A percentile compares a stretch with the other conserved stretches of the same genome.
These are phyloP conservation scores for Papilio xuthus DNA, from an alignment of 1,140 invertebrate species.

Conservation along the genomic window DNA sequence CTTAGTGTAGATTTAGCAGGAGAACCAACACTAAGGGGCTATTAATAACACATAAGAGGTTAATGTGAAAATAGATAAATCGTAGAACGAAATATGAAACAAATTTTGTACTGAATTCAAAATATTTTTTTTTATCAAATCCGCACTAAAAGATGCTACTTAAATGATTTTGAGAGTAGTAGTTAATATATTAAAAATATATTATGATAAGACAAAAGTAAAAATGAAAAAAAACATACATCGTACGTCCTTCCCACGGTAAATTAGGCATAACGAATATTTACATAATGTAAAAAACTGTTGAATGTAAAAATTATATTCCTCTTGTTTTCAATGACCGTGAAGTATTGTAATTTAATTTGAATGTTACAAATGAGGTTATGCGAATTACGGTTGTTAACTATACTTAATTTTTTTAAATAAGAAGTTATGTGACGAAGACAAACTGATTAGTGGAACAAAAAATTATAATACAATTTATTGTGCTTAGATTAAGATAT, in stretches of 20 bases:
- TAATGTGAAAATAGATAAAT: too few species aligned
- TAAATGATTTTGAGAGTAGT: too few species aligned
- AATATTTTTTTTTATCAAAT: too few species aligned
- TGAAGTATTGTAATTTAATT: neutral
- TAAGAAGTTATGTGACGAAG: neutral
- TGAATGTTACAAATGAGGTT: neutral
- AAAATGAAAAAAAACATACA: neutral
- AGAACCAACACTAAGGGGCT: too few species aligned
- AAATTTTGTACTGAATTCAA: too few species aligned
- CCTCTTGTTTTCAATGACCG: conserved; percentile 3
- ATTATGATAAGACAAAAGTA: neutral
- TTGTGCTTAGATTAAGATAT: neutral
- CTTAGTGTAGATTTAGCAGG: too few species aligned
- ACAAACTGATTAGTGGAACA: neutral
- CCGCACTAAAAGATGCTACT: too few species aligned
- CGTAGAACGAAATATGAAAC: too few species aligned
- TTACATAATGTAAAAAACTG: neutral
- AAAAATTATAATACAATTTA: neutral
- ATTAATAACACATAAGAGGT: too few species aligned
- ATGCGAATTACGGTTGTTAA: neutral
- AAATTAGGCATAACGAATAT: neutral
- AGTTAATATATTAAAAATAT: too few species aligned
- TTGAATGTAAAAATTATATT: neutral
- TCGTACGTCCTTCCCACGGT: neutral
- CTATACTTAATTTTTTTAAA: neutral